Conservation (phyloP, 1,140 invertebrate genomes). For the Cephus cinctus region DNA sequence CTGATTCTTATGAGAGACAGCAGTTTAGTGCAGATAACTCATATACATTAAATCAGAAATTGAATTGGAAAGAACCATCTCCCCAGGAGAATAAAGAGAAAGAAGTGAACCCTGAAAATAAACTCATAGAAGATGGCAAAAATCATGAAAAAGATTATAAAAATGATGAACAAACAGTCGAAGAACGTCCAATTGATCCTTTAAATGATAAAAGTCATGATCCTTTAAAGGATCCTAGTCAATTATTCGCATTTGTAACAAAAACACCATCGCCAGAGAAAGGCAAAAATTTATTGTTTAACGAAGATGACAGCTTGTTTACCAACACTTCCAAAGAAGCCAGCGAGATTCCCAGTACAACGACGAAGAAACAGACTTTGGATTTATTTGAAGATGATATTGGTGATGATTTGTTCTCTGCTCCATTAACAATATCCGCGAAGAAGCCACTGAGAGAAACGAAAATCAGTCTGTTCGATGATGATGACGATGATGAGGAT, state of each 20-base stretch:
- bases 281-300: constrained; percentile 33
- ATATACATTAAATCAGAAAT: too few species aligned
- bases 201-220: constrained; percentile 42
- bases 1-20: too few species aligned
- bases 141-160: not conserved
- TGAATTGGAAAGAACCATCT: too few species aligned
- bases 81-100: too few species aligned
- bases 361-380: constrained; percentile 15
- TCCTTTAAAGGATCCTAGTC: constrained; percentile 48
- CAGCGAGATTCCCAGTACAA: constrained; percentile 11
- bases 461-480: constrained; percentile 38
- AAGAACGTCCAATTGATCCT: constrained; percentile 33
- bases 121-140: too few species aligned
- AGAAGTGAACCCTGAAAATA: too few species aligned
- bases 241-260: constrained; percentile 51
- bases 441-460: constrained; percentile 37
- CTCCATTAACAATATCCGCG: constrained; percentile 23
- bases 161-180: constrained; percentile 1
- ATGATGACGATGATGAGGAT: constrained; percentile 22
- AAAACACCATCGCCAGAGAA: constrained; percentile 52
- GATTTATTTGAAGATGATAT: constrained; percentile 44
- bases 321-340: constrained; percentile 3
- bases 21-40: too few species aligned
- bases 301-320: constrained; percentile 48
- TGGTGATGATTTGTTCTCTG: constrained; percentile 41